Conservation (phyloP, 2,797 vertebrate genomes). For the Cynopterus sphinx region DNA sequence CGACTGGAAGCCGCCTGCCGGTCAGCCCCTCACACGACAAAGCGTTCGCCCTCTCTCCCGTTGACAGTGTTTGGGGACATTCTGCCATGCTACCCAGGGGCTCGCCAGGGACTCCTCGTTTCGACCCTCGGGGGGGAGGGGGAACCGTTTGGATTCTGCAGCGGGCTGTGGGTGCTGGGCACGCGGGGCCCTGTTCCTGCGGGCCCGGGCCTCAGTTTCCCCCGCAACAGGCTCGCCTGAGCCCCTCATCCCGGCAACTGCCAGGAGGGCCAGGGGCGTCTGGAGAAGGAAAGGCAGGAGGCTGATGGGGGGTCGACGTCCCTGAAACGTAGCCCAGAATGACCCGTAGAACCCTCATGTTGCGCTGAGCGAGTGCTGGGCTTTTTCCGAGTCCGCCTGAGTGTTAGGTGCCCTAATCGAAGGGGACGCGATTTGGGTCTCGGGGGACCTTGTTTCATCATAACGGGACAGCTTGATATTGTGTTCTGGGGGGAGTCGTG, state of each 20-base stretch:
- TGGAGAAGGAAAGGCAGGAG: background rate
- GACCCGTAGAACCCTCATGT: background rate
- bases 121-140: rapidly evolving
- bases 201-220: background rate
- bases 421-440: background rate
- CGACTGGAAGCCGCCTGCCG: rapidly evolving
- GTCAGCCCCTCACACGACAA: background rate
- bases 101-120: background rate
- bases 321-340: background rate
- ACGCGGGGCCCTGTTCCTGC: rapidly evolving
- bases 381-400: background rate
- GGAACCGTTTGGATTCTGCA: background rate
- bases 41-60: background rate
- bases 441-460: background rate
- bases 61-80: background rate
- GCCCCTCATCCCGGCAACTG: rapidly evolving
- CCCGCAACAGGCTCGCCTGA: rapidly evolving
- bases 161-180: rapidly evolving
- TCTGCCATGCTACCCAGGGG: rapidly evolving
- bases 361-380: background rate
- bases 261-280: rapidly evolving
- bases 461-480: background rate
- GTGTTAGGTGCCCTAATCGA: background rate
- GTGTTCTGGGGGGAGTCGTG: background rate
- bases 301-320: background rate